These are phyloP conservation scores for Progne subis DNA, from an alignment of 2,113 vertebrate species.

Conservation along the genomic window DNA sequence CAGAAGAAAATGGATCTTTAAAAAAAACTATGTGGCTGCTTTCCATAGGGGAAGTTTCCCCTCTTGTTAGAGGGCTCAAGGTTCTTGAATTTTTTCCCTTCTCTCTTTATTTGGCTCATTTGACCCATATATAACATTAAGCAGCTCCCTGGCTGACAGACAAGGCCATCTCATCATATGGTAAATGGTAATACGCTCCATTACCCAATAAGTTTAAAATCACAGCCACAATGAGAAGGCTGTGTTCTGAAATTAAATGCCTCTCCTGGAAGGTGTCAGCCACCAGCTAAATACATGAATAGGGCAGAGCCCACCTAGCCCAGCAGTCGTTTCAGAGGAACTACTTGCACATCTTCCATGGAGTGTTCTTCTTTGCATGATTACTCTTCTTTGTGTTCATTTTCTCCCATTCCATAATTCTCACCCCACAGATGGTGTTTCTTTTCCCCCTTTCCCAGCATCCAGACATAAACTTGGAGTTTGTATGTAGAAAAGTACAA, in stretches of 20 bases:
- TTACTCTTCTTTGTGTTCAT: neutral
- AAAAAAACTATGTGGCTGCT: neutral
- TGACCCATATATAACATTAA: conserved; percentile 75
- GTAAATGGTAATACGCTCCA: conserved; percentile 73
- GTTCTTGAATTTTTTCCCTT: neutral
- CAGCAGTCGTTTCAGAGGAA: neutral
- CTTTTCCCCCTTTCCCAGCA: neutral
- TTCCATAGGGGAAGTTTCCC: conserved; percentile 8
- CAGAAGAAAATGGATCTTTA: conserved; percentile 18
- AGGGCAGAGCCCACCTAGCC: neutral
- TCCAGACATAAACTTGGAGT: neutral
- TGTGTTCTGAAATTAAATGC: conserved; percentile 58
- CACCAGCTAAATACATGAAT: conserved; percentile 14
- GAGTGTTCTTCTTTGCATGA: neutral
- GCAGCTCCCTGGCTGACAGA: conserved; percentile 69
- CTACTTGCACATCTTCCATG: neutral
- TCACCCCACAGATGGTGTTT: neutral
- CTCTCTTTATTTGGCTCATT: conserved; percentile 71
- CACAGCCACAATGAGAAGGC: conserved; percentile 62
- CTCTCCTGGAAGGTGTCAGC: conserved; percentile 38
- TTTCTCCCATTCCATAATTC: neutral
- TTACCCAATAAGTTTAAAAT: conserved; percentile 76
- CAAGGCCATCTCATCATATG: conserved; percentile 73
- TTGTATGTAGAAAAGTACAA: neutral
- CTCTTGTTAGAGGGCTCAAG: conserved; percentile 6